Conservation (phyloP, 2,113 vertebrate species). For the Sterna hirundo region DNA sequence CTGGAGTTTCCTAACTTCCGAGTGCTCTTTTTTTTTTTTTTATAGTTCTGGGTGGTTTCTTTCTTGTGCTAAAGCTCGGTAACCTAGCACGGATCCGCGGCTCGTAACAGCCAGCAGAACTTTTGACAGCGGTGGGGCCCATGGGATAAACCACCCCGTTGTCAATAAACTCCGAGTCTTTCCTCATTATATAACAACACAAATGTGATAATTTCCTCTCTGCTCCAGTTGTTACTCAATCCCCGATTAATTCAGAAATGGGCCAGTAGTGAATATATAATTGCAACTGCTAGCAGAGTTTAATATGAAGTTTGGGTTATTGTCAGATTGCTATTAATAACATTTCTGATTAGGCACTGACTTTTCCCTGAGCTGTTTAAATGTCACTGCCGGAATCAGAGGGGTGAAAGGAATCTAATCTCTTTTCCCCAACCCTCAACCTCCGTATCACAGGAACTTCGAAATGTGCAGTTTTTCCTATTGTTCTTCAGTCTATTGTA, state of each 20-base stretch:
- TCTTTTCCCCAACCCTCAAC: neutral
- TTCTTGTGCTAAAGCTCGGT: neutral
- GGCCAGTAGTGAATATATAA: slow-evolving; percentile 37
- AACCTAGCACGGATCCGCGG: neutral
- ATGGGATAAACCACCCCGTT: neutral
- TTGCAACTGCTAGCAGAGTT: slow-evolving; percentile 6
- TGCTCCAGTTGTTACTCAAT: slow-evolving; percentile 52
- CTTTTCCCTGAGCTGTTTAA: slow-evolving; percentile 30
- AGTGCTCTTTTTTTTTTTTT: neutral
- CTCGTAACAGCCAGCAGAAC: neutral
- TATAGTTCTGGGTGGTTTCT: neutral
- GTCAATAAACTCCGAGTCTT: neutral
- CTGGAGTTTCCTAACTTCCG: neutral
- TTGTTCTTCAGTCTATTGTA: slow-evolving; percentile 43
- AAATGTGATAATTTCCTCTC: slow-evolving; percentile 44
- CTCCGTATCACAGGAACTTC: neutral
- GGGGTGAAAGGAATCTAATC: slow-evolving; percentile 12
- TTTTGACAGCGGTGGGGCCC: neutral
- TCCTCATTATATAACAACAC: slow-evolving; percentile 20
- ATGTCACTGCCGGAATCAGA: neutral
- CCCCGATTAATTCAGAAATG: slow-evolving; percentile 46
- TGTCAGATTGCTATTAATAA: slow-evolving; percentile 31
- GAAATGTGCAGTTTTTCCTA: neutral
- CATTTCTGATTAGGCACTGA: neutral
- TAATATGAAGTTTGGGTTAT: slow-evolving; percentile 44